Evolutionary conservation across 2,113 vertebrate species (phyloP).

Genomic region (Spilogale gracilis): DNA sequence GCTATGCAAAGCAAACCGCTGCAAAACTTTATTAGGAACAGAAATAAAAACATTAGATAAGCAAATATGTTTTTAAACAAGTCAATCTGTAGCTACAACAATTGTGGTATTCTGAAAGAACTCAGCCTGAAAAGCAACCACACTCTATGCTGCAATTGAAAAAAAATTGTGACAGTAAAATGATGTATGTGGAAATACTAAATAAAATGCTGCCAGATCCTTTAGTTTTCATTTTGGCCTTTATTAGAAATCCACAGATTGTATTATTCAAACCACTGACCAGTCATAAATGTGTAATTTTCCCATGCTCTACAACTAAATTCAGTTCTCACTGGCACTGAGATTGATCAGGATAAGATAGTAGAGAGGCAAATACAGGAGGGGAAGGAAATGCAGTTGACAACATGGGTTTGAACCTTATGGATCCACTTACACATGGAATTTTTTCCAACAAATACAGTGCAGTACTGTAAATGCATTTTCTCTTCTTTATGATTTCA

Average conservation of each 20-base stretch:
- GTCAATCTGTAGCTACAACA: background rate
- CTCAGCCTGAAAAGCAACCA: background rate
- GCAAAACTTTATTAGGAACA: conserved; percentile 17
- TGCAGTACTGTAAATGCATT: background rate
- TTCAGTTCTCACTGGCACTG: background rate
- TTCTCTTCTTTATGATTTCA: background rate
- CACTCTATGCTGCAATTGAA: background rate
- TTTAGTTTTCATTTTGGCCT: background rate
- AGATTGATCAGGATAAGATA: background rate
- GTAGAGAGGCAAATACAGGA: background rate
- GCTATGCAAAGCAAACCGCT: conserved; percentile 23
- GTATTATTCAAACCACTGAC: background rate
- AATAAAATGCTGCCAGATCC: conserved; percentile 18
- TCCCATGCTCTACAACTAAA: background rate
- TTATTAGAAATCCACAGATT: background rate
- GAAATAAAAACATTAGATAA: conserved; percentile 29
- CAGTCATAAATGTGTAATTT: conserved; percentile 3
- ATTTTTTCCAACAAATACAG: background rate
- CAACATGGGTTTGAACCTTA: background rate
- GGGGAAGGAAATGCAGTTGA: background rate
- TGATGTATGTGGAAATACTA: conserved; percentile 21
- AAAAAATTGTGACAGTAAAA: background rate
- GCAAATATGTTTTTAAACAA: conserved; percentile 41
- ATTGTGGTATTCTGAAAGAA: background rate
- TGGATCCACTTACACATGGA: background rate